Percentiles rank a stretch among this genome's conserved stretches.
phyloP scores from a whole-genome alignment of 2,797 vertebrate species.

The Crocodylus rhombifer region DNA sequence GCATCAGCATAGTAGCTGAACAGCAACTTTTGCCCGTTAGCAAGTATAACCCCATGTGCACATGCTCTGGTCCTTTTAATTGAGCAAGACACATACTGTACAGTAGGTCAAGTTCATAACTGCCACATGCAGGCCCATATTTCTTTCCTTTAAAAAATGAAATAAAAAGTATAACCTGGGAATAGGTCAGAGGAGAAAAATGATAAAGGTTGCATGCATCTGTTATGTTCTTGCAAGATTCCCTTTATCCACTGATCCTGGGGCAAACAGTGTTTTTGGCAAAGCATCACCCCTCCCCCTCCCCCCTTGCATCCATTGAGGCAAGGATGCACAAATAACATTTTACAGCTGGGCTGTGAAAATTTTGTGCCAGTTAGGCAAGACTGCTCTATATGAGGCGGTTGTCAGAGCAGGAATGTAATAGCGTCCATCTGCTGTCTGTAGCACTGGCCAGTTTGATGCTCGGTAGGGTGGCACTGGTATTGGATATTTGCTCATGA shows the following conservation, averaged over 20 bases:
- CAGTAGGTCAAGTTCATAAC: not conserved
- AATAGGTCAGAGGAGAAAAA: not conserved
- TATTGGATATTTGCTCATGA: not conserved
- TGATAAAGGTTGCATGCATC: not conserved
- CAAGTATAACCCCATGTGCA: accelerated
- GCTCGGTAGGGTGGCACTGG: not conserved
- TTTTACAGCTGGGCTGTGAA: accelerated
- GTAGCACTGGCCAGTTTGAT: not conserved
- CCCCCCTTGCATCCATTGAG: not conserved
- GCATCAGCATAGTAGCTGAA: not conserved
- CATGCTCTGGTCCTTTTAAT: not conserved
- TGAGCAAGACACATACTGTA: not conserved
- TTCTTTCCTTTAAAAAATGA: not conserved
- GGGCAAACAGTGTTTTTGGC: not conserved
- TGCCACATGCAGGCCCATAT: not conserved
- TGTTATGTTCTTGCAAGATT: not conserved
- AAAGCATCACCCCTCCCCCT: not conserved
- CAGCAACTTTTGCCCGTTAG: not conserved
- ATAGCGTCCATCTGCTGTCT: not conserved
- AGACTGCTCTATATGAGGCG: not conserved
- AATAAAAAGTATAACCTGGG: not conserved
- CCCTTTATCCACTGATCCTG: not conserved
- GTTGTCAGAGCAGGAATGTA: not conserved
- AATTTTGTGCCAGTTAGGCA: not conserved
- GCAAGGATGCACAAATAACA: not conserved